Base-by-base conservation (phyloP, 2,888 invertebrate genomes). In the Eupelmus urozonus region DNA sequence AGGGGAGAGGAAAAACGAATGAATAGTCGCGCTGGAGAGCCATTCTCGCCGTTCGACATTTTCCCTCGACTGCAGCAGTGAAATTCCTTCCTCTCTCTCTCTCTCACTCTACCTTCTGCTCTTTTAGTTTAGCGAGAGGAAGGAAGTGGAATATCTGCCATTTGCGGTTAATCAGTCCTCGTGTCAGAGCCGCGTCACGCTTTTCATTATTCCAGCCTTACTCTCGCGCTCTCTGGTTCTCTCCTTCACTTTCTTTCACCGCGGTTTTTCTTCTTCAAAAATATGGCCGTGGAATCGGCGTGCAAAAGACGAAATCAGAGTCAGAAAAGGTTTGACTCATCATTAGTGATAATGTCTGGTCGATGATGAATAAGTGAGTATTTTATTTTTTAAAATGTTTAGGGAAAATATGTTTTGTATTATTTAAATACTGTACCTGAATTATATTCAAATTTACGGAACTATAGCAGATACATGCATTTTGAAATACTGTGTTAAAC, bases 1-100 rank as follows among this genome's bases (percentile, higher is more conserved):
- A 78, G 16, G 45, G 13, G 45, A 7, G 45, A 45, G 45, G 78
- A 80, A 80, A 81, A 75, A 81, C 79, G 78, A 80, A 83, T 81
- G 82, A 83, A 78, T 80, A 82, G 83, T 82, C 83, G 79, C 75
- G 27, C 45, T 63, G 29, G 55, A 77, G 72, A 78, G 73, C 63
- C 67, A 67, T 70, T 69, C 65, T 53, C 70, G 76, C 76, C 65
- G 69, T 80, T 80, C 80, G 78, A 78, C 78, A 65, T 78, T 78
- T 72, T 72, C 75, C 75, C 34, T 34, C 70, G 65, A 73, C 76
- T n/a, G 69, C 78, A 66, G 53, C 60, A 66, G 75, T 67, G 55
- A 67, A 80, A 80, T 80, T 78, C 80, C 80, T 75, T 76, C 71
- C 80, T 79, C 73, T 79, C 79, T 74, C 69, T 74, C 65, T 62